Conservation (phyloP, 2,797 vertebrate species). For the Erpetoichthys calabaricus region DNA sequence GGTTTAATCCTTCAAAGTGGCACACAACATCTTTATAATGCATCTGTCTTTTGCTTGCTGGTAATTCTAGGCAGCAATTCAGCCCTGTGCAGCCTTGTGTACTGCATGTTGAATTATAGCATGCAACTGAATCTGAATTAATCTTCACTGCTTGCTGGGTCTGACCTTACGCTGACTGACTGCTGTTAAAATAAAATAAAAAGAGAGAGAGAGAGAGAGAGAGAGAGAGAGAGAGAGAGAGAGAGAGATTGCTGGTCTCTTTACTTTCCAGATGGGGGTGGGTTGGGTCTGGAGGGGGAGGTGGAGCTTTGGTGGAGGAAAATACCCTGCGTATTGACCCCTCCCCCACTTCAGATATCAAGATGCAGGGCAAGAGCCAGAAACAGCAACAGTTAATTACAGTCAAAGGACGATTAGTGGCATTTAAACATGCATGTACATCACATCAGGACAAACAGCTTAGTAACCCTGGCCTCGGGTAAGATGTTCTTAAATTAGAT, state of each 20-base stretch:
- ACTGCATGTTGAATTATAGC: slow-evolving; percentile 6
- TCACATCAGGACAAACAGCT: too few species aligned
- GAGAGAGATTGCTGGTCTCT: too few species aligned
- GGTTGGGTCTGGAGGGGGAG: neutral
- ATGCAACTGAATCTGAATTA: slow-evolving; percentile 32
- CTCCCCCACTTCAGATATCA: slow-evolving; percentile 1
- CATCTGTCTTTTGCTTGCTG: slow-evolving; percentile 11
- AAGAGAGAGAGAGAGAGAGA: too few species aligned
- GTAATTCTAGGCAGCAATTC: slow-evolving; percentile 1
- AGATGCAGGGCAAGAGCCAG: slow-evolving; percentile 3
- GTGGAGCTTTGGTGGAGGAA: neutral
- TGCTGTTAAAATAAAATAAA: slow-evolving; percentile 38
- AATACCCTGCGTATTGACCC: neutral
- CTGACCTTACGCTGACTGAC: slow-evolving; percentile 37
- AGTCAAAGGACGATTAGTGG: slow-evolving; percentile 18
- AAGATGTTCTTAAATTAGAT: too few species aligned
- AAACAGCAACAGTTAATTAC: slow-evolving; percentile 26
- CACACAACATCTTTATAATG: slow-evolving; percentile 17
- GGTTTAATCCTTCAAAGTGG: slow-evolving; percentile 27
- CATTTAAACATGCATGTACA: slow-evolving; percentile 8
- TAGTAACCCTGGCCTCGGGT: too few species aligned
- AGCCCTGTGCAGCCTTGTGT: slow-evolving; percentile 6
- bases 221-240: too few species aligned
- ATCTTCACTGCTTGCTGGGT: slow-evolving; percentile 24
- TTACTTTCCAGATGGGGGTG: slow-evolving; percentile 2